Conservation (phyloP, 2,797 vertebrate species). For the Sebastes baramenuke region DNA sequence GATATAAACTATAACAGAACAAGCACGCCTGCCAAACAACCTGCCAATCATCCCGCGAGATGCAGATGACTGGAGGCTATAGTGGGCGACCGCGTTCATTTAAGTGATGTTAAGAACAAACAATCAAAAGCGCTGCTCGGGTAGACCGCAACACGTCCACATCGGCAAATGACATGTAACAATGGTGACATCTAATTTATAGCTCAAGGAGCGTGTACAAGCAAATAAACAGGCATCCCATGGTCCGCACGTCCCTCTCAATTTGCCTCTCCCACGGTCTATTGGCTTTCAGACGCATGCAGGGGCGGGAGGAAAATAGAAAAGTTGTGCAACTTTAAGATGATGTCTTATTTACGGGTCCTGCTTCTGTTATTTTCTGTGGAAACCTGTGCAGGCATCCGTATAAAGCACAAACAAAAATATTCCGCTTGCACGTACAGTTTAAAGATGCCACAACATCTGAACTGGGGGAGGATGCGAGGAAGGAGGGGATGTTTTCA, state of each 20-base stretch:
- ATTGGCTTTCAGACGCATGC: slow-evolving; percentile 43
- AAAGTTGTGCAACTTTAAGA: slow-evolving; percentile 63
- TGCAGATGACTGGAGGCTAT: slow-evolving; percentile 64
- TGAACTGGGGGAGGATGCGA: not conserved
- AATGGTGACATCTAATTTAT: slow-evolving; percentile 84
- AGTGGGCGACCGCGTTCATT: slow-evolving; percentile 59
- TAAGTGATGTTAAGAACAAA: slow-evolving; percentile 79
- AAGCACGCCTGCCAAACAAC: slow-evolving; percentile 51
- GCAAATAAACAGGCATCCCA: slow-evolving; percentile 82
- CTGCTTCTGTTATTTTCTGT: not conserved
- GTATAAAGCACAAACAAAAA: slow-evolving; percentile 37
- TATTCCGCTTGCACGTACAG: slow-evolving; percentile 28
- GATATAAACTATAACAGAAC: slow-evolving; percentile 32
- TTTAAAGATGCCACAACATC: slow-evolving; percentile 32
- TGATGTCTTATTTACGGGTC: slow-evolving; percentile 73
- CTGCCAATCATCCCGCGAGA: slow-evolving; percentile 59
- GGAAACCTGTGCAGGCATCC: slow-evolving; percentile 10
- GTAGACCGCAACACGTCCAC: slow-evolving; percentile 56
- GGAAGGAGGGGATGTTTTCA: slow-evolving; percentile 29
- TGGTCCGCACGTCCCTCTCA: slow-evolving; percentile 70
- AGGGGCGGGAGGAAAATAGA: slow-evolving; percentile 25
- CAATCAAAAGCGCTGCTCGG: slow-evolving; percentile 69
- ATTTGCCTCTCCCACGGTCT: slow-evolving; percentile 78
- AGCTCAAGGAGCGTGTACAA: slow-evolving; percentile 80
- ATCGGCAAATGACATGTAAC: slow-evolving; percentile 76